Evolutionary conservation across 53 echinoderm and acorn worm genomes (phyloP).

Genomic region (Patiria pectinifera): DNA sequence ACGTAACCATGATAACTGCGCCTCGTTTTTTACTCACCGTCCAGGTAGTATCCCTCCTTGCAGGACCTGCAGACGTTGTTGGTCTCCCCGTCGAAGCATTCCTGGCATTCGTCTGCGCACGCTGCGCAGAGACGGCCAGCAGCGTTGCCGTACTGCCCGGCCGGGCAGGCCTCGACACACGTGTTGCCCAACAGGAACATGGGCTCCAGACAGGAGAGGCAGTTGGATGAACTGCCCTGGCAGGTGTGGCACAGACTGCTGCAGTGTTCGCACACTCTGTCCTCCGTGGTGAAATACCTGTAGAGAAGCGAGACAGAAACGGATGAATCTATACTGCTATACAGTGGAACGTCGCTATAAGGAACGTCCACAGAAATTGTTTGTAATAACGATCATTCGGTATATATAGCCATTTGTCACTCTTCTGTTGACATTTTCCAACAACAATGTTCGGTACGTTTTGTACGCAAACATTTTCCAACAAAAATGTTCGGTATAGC

Average conservation of each 20-base stretch:
- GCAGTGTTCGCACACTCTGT: constrained; percentile 75
- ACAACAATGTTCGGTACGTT: too few species aligned
- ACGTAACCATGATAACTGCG: too few species aligned
- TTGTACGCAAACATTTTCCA: too few species aligned
- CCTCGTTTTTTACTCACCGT: constrained; percentile 65
- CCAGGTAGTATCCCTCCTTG: constrained; percentile 67
- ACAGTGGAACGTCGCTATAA: too few species aligned
- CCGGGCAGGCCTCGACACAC: constrained; percentile 68
- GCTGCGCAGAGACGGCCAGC: constrained; percentile 57
- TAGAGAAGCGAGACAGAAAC: not conserved
- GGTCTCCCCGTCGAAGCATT: constrained; percentile 81
- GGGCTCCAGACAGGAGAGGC: constrained; percentile 69
- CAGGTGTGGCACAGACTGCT: constrained; percentile 73
- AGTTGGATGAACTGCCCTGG: constrained; percentile 54
- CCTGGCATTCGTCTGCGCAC: constrained; percentile 76
- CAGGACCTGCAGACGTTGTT: constrained; percentile 78
- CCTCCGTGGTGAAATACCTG: constrained; percentile 70
- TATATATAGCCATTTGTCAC: too few species aligned
- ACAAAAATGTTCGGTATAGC: too few species aligned
- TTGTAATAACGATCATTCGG: too few species aligned
- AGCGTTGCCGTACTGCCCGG: constrained; percentile 82
- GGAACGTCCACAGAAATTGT: too few species aligned
- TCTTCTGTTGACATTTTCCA: too few species aligned
- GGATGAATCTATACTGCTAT: not conserved
- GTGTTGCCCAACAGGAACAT: constrained; percentile 67